These are phyloP conservation scores for Norana najaformis DNA, from an alignment of 2,888 invertebrate species.

Conservation along the genomic window DNA sequence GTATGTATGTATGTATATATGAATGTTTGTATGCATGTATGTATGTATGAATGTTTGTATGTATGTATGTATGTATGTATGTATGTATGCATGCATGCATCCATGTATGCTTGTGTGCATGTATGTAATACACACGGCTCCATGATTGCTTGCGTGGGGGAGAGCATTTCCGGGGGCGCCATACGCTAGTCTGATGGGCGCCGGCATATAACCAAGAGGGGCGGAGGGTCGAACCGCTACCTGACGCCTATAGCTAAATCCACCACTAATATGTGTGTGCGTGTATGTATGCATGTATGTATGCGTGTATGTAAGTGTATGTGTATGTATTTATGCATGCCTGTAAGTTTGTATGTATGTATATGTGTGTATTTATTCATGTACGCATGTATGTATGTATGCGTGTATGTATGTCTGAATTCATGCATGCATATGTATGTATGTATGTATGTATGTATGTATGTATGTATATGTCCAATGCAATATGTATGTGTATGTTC, in stretches of 20 bases:
- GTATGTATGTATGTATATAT: not conserved
- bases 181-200: too few relatives aligned
- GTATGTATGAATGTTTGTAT: not conserved
- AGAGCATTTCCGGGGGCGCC: too few relatives aligned
- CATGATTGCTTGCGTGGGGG: too few relatives aligned
- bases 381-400: not conserved
- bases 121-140: too few relatives aligned
- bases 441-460: not conserved
- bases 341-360: not conserved
- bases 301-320: not conserved
- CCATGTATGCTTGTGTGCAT: too few relatives aligned
- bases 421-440: not conserved
- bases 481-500: too few relatives aligned
- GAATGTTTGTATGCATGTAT: not conserved
- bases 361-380: not conserved
- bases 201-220: too few relatives aligned
- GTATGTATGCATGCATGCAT: not conserved
- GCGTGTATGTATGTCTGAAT: not conserved
- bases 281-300: not conserved
- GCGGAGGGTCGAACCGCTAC: too few relatives aligned
- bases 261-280: too few relatives aligned
- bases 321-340: not conserved
- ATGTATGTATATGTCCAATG: not conserved
- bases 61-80: not conserved
- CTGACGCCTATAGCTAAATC: too few relatives aligned